Conservation (phyloP, 1,140 invertebrate genomes). For the Ericerus pela region DNA sequence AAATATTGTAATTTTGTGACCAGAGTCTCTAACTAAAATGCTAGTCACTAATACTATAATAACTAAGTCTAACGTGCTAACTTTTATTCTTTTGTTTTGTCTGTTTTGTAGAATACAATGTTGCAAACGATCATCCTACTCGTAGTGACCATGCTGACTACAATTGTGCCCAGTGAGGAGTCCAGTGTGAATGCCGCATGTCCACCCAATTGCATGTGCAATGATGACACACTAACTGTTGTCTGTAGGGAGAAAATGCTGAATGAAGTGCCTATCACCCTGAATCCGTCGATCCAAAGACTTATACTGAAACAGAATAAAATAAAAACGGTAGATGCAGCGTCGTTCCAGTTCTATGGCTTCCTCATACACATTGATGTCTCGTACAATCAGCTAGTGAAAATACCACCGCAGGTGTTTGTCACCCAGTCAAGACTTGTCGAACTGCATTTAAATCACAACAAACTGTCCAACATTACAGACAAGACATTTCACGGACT, state of each 20-base stretch:
- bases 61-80: background rate
- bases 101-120: background rate
- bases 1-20: no score
- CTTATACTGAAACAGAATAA: slow-evolving; percentile 68
- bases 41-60: no score
- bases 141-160: background rate
- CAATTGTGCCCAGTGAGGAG: background rate
- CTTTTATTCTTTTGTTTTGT: background rate
- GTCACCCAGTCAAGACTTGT: slow-evolving; percentile 59
- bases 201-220: slow-evolving; percentile 63
- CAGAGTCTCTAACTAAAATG: no score
- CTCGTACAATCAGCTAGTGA: slow-evolving; percentile 65
- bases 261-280: slow-evolving; percentile 75
- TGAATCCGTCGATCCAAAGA: slow-evolving; percentile 74
- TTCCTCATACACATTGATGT: slow-evolving; percentile 69
- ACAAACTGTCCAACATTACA: slow-evolving; percentile 62
- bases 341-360: slow-evolving; percentile 71
- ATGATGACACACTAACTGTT: slow-evolving; percentile 76
- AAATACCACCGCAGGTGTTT: slow-evolving; percentile 60
- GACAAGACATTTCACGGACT: slow-evolving; percentile 67
- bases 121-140: background rate
- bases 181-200: slow-evolving; percentile 32
- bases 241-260: slow-evolving; percentile 67
- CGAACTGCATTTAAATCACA: slow-evolving; percentile 67
- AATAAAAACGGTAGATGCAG: slow-evolving; percentile 70